Evolutionary conservation across 2,888 invertebrate species (phyloP), one percentile per base, ranked within the genome.

Genomic region (Apamea monoglypha): DNA sequence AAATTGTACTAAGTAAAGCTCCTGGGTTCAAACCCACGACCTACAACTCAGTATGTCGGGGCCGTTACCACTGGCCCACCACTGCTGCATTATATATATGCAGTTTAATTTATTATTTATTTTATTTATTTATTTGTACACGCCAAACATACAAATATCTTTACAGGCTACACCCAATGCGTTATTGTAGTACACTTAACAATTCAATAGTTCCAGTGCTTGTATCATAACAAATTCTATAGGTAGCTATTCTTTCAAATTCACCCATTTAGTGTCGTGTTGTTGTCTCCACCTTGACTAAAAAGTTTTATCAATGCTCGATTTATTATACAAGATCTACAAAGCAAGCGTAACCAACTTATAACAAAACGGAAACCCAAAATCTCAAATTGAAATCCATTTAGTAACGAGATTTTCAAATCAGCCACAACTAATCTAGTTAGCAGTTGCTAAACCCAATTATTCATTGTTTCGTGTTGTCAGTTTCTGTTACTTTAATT

Each of bases 361-460:
- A 36, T 36, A 75, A 75, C 40, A 40, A 44, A 40, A 69, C 16
- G 25, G 8, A 36, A 69, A 66, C 1, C 16, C 32, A 21, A 74
- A 70, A 63, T 36, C 40, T 18, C 63, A 76, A 82, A 72, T 76
- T 63, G 73, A 68, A 78, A 75, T 76, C 66, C 16, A 73, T 72
- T 83, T 77, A 76, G 71, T 64, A 83, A 87, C 63, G 14, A 71
- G 18, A 73, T 79, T 81, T 79, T 79, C 72, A 73, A 84, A 84
- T 81, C 76, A 68, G 71, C 74, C 80, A 53, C 18, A 71, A 47
- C 69, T 79, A 76, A 84, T 80, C 59, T 25, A 78, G 70, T 84
- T 87, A 76, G 25, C 64, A 66, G 68, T 86, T 86, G 36, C 68
- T 44, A 40, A 77, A 85, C 67, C n/a, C 47, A 63, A 74, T 88